Conservation (phyloP, 2,797 vertebrate species). For the Todus mexicanus region DNA sequence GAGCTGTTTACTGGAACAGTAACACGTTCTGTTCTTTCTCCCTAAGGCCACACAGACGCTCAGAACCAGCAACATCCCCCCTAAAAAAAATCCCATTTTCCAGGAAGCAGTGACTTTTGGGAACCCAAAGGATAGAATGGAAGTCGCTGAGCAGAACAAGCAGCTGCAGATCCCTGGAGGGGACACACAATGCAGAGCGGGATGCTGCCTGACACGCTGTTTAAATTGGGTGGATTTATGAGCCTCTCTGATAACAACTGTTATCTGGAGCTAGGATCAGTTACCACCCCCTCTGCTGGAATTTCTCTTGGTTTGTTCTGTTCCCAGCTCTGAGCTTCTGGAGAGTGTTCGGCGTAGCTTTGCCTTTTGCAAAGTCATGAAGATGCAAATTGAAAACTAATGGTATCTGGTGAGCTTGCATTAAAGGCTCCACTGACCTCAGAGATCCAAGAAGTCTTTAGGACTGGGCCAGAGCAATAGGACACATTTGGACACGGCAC, state of each 20-base stretch:
- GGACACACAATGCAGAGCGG: neutral
- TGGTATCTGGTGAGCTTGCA: neutral
- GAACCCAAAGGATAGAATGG: slow-evolving; percentile 14
- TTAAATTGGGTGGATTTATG: slow-evolving; percentile 66
- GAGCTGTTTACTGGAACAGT: neutral
- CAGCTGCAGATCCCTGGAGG: slow-evolving; percentile 26
- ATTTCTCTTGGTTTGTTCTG: slow-evolving; percentile 33
- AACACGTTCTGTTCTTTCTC: neutral
- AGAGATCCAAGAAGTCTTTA: neutral
- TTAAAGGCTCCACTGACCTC: neutral
- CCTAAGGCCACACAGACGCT: neutral
- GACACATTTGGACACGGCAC: neutral
- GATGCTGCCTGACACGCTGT: slow-evolving; percentile 59
- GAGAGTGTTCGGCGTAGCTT: neutral
- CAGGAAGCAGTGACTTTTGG: slow-evolving; percentile 35
- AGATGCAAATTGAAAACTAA: neutral
- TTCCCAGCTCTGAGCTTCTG: slow-evolving; percentile 43
- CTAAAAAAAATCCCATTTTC: neutral
- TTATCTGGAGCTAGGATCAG: slow-evolving; percentile 60
- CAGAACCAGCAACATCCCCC: neutral
- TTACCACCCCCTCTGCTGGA: neutral
- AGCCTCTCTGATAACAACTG: slow-evolving; percentile 41
- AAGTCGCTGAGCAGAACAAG: slow-evolving; percentile 2
- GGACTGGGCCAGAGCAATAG: neutral
- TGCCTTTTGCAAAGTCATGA: neutral